Evolutionary conservation across 2,113 vertebrate genomes (phyloP).

Genomic region (Osmerus mordax): DNA sequence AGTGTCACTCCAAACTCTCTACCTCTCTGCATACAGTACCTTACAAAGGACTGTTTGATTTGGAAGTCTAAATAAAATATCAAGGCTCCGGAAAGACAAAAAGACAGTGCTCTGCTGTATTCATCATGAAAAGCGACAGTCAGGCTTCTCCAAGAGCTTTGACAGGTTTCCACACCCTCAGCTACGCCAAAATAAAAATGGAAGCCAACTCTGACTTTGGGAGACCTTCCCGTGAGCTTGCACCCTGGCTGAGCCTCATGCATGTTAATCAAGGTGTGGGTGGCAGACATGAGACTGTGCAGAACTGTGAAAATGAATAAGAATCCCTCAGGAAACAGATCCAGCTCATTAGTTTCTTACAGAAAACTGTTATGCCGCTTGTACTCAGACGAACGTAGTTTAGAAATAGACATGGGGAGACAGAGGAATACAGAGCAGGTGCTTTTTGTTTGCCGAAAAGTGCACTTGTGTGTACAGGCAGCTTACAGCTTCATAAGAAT

Average conservation of each 20-base stretch:
- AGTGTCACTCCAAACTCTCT: neutral
- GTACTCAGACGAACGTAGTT: neutral
- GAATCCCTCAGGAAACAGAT: conserved; percentile 40
- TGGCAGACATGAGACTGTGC: conserved; percentile 15
- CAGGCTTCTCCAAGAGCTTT: conserved; percentile 13
- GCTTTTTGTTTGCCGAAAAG: conserved; percentile 1
- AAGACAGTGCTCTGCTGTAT: neutral
- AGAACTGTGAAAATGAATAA: conserved; percentile 34
- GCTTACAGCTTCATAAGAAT: conserved; percentile 2
- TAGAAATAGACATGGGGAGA: neutral
- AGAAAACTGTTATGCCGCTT: conserved; percentile 3
- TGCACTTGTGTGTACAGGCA: neutral
- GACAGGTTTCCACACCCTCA: conserved; percentile 18
- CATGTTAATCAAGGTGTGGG: conserved; percentile 49
- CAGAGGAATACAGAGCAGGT: neutral
- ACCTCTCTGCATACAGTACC: neutral
- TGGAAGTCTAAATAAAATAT: conserved; percentile 7
- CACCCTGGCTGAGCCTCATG: conserved; percentile 27
- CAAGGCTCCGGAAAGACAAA: neutral
- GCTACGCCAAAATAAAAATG: conserved; percentile 23
- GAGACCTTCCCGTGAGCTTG: conserved; percentile 30
- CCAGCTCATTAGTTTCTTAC: conserved; percentile 40
- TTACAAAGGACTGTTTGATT: neutral
- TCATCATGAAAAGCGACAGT: conserved; percentile 5
- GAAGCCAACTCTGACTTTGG: conserved; percentile 25